phyloP scores from a whole-genome alignment of 2,888 invertebrate genomes.

The Callyntrura guangdongensis region DNA sequence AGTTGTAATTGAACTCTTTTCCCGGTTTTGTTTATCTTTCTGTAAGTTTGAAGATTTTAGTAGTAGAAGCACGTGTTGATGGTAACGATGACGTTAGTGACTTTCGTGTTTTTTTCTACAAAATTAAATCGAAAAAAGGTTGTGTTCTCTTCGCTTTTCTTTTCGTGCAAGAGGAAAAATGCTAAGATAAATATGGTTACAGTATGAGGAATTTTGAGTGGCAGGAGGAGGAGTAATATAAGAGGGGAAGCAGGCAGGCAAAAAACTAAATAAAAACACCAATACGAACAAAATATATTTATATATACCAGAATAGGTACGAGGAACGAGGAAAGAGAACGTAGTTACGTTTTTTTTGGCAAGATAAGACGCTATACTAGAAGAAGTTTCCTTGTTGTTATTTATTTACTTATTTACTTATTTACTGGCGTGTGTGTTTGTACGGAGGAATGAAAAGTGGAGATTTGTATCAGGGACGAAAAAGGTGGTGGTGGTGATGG shows the following conservation, averaged over 20 bases:
- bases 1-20: too few species aligned
- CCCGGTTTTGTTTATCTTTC: too few species aligned
- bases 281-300: too few species aligned
- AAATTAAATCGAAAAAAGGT: not conserved
- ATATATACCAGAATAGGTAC: not conserved
- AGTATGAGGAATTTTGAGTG: not conserved
- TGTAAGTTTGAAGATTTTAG: not conserved
- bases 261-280: too few species aligned
- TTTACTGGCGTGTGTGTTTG: not conserved
- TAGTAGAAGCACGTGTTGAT: constrained; percentile 14
- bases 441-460: not conserved
- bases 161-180: not conserved
- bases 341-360: not conserved
- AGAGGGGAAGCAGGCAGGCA: too few species aligned
- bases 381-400: not conserved
- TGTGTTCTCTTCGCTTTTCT: not conserved
- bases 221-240: not conserved
- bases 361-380: not conserved
- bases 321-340: not conserved
- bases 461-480: constrained; percentile 18
- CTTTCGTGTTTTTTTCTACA: not conserved
- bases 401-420: not conserved
- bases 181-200: not conserved
- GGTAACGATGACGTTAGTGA: not conserved
- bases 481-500: not conserved